A percentile compares a stretch with the other conserved stretches of the same genome.
These are phyloP conservation scores for Drosophila obscura DNA, from an alignment of 1,140 invertebrate species.

Conservation along the genomic window DNA sequence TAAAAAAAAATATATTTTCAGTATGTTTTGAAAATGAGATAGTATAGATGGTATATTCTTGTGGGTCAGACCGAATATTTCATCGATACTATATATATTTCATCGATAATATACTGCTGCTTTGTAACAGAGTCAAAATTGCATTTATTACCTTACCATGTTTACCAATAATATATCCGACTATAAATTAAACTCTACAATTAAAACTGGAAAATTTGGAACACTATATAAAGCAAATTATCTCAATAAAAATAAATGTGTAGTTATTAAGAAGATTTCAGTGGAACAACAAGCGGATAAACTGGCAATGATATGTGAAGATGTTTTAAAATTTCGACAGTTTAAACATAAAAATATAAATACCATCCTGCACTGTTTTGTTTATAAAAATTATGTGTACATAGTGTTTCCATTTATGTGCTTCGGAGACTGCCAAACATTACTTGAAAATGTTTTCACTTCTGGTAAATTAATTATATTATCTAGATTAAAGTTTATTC, in stretches of 20 bases:
- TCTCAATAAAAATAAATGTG: constrained; percentile 87
- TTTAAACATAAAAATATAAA: constrained; percentile 92
- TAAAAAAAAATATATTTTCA: too few relatives aligned
- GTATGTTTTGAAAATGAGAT: too few relatives aligned
- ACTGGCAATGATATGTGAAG: constrained; percentile 89
- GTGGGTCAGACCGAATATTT: too few relatives aligned
- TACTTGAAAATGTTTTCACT: constrained; percentile 90
- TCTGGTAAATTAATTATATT: constrained; percentile 84
- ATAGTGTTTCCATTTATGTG: constrained; percentile 91
- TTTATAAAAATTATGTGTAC: constrained; percentile 89
- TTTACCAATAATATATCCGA: constrained; percentile 83
- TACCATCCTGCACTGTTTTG: constrained; percentile 89
- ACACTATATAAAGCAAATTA: constrained; percentile 87
- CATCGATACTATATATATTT: too few relatives aligned
- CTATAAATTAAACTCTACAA: constrained; percentile 87
- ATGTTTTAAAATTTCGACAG: constrained; percentile 89
- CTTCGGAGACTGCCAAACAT: constrained; percentile 91
- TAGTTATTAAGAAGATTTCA: constrained; percentile 91
- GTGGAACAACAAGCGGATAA: constrained; percentile 88
- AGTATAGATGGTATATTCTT: too few relatives aligned
- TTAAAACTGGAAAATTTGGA: constrained; percentile 87
- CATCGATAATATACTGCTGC: too few relatives aligned
- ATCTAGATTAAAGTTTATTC: too few relatives aligned
- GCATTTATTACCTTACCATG: constrained; percentile 45
- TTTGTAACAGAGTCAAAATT: too few relatives aligned